These are phyloP conservation scores for Zaprionus capensis DNA, from an alignment of 1,140 invertebrate species.

Conservation along the genomic window DNA sequence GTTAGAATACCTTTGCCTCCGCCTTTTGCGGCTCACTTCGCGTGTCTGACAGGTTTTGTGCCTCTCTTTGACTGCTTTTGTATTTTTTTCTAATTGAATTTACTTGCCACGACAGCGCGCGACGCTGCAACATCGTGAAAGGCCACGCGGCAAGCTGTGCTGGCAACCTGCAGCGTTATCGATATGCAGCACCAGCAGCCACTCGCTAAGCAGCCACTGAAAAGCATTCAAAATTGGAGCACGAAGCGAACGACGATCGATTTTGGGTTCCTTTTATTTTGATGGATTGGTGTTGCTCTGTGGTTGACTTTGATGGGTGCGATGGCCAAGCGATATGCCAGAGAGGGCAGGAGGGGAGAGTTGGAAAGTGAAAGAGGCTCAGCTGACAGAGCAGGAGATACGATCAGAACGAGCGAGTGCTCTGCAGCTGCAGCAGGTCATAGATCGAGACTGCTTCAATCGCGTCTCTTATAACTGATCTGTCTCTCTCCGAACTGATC, in stretches of 20 bases:
- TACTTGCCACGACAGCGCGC: constrained; percentile 32
- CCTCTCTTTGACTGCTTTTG: constrained; percentile 8
- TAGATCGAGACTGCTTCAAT: neutral
- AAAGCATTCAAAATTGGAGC: constrained; percentile 79
- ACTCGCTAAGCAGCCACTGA: constrained; percentile 64
- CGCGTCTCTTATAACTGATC: neutral
- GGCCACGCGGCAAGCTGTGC: constrained; percentile 16
- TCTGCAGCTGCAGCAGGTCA: neutral
- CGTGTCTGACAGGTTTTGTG: constrained; percentile 28
- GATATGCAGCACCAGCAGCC: constrained; percentile 20
- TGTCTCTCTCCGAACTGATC: neutral
- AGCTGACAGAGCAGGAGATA: neutral
- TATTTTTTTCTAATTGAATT: constrained; percentile 75
- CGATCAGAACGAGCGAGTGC: neutral
- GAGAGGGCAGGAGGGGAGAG: neutral
- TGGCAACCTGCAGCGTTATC: constrained; percentile 32
- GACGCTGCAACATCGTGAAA: neutral
- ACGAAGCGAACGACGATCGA: constrained; percentile 40
- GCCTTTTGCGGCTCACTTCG: neutral
- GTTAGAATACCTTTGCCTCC: constrained; percentile 69
- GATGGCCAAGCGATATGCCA: neutral
- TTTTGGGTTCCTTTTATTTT: constrained; percentile 36
- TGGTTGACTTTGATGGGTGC: constrained; percentile 41
- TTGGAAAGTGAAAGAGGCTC: neutral
- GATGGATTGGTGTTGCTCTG: constrained; percentile 68